Conservation (phyloP, 2,797 vertebrate species). For the Dipus sagitta region DNA sequence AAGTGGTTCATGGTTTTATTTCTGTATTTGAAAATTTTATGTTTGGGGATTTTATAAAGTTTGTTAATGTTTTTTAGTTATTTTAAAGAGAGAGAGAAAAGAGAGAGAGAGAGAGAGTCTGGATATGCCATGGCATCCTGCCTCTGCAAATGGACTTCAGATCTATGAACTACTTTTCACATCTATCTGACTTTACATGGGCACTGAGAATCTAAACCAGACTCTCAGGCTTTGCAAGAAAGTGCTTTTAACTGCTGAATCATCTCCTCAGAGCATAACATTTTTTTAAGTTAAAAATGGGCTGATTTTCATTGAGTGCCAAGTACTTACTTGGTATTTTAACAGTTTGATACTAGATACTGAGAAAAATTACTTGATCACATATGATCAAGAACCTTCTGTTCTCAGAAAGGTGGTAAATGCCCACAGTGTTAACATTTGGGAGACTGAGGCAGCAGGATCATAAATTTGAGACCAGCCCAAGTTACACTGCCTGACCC, state of each 20-base stretch:
- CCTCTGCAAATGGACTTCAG: too few species aligned
- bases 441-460: not conserved
- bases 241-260: too few species aligned
- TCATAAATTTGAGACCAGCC: not conserved
- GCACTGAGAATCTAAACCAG: too few species aligned
- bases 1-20: not conserved
- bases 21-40: not conserved
- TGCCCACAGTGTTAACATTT: not conserved
- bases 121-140: too few species aligned
- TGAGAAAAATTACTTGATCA: not conserved
- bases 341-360: not conserved
- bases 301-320: not conserved
- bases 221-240: too few species aligned
- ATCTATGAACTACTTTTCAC: too few species aligned
- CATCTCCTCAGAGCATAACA: too few species aligned
- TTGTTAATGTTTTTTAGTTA: not conserved
- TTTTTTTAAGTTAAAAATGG: not conserved
- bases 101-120: too few species aligned
- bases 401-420: not conserved
- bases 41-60: conserved; percentile 1
- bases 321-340: not conserved
- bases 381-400: conserved; percentile 43
- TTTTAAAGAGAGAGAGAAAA: too few species aligned
- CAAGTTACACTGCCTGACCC: too few species aligned
- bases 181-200: too few species aligned